phyloP scores from a whole-genome alignment of 2,113 vertebrate species.

The Oncorhynchus gorbuscha region DNA sequence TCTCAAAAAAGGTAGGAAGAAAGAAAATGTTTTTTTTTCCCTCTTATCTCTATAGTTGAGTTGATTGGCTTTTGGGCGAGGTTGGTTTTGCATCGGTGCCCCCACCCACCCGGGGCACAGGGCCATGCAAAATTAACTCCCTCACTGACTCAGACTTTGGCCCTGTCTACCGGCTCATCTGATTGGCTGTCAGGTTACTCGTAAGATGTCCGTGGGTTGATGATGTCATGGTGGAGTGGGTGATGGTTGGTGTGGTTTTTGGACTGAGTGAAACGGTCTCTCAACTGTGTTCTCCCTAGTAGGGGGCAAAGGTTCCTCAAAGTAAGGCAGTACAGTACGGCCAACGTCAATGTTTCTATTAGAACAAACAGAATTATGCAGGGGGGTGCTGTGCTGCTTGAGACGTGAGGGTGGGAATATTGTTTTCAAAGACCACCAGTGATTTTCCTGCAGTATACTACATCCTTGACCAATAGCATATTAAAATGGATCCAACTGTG shows the following conservation, averaged over 20 bases:
- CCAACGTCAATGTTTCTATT: neutral
- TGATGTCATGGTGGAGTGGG: constrained; percentile 10
- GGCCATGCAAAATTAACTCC: no score
- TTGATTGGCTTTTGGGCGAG: no score
- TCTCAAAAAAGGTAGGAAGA: neutral
- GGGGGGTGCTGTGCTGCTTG: no score
- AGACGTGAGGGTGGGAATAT: no score
- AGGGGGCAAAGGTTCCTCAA: neutral
- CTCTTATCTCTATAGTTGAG: neutral
- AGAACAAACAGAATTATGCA: neutral
- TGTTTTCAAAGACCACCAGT: no score
- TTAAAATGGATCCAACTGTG: neutral
- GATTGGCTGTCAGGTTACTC: constrained; percentile 18
- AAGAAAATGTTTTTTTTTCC: neutral
- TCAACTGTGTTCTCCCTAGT: neutral
- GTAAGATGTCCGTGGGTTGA: constrained; percentile 15
- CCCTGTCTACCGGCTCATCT: neutral
- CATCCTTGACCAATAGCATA: neutral
- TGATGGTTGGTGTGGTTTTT: neutral
- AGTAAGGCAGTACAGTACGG: neutral
- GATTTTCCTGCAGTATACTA: neutral
- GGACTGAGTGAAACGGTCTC: neutral
- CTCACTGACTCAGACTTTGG: neutral
- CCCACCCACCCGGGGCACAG: no score
- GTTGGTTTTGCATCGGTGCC: neutral